phyloP scores from a whole-genome alignment of 2,797 vertebrate genomes.

The Atherinosoma microstoma region DNA sequence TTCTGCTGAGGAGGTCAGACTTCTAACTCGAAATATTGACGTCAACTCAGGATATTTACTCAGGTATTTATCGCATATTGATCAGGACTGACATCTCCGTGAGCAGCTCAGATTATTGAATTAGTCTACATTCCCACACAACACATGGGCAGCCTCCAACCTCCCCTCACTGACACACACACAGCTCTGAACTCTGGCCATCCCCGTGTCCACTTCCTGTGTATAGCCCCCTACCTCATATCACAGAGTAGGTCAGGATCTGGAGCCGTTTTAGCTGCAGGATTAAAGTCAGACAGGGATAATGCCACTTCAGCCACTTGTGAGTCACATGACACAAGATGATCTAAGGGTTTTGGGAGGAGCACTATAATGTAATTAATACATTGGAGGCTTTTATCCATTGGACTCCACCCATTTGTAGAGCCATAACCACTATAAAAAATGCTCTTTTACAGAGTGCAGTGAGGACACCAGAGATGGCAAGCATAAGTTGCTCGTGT shows the following conservation, averaged over 20 bases:
- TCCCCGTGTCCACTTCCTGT: slow-evolving; percentile 24
- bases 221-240: slow-evolving; percentile 50
- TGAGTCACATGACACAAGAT: slow-evolving; percentile 72
- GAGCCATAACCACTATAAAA: slow-evolving; percentile 3
- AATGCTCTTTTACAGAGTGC: background rate
- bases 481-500: background rate
- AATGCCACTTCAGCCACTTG: slow-evolving; percentile 77
- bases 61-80: slow-evolving; percentile 64
- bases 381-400: slow-evolving; percentile 47
- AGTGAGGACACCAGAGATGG: slow-evolving; percentile 8
- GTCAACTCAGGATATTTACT: slow-evolving; percentile 62
- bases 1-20: slow-evolving; percentile 24
- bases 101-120: slow-evolving; percentile 49
- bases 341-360: slow-evolving; percentile 67
- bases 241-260: slow-evolving; percentile 63
- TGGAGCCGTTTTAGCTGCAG: slow-evolving; percentile 65
- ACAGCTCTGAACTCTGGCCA: background rate
- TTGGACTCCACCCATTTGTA: slow-evolving; percentile 49
- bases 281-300: slow-evolving; percentile 72
- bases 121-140: slow-evolving; percentile 37
- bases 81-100: slow-evolving; percentile 44
- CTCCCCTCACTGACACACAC: slow-evolving; percentile 12
- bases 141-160: slow-evolving; percentile 12
- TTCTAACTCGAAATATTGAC: slow-evolving; percentile 49
- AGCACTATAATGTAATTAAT: slow-evolving; percentile 71